These are phyloP conservation scores for Corticium candelabrum DNA, from an alignment of 37 sponge, comb jelly and placozoan genomes.

Conservation along the genomic window DNA sequence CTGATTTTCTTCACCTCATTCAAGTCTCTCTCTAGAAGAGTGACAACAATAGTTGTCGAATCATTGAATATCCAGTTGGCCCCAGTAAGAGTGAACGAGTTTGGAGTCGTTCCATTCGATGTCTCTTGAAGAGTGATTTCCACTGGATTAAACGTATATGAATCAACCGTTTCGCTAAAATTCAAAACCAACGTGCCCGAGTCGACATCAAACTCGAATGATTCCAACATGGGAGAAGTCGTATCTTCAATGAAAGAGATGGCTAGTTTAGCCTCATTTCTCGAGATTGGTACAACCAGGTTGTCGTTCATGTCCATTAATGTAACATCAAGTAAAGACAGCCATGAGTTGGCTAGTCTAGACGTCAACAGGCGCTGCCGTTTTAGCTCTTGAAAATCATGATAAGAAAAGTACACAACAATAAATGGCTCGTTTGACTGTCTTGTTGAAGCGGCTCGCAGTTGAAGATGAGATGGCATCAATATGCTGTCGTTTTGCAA, in stretches of 20 bases:
- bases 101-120: neutral
- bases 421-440: slow-evolving; percentile 37
- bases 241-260: slow-evolving; percentile 26
- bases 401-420: slow-evolving; percentile 35
- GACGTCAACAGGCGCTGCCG: slow-evolving; percentile 41
- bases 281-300: slow-evolving; percentile 11
- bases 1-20: slow-evolving; percentile 61
- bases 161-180: slow-evolving; percentile 72
- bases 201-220: slow-evolving; percentile 49
- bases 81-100: slow-evolving; percentile 35
- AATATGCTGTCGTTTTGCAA: slow-evolving; percentile 3
- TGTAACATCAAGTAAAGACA: slow-evolving; percentile 33
- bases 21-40: slow-evolving; percentile 58
- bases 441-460: neutral
- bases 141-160: slow-evolving; percentile 1
- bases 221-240: slow-evolving; percentile 51
- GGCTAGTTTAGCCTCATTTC: slow-evolving; percentile 13
- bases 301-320: slow-evolving; percentile 60
- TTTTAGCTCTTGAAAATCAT: slow-evolving; percentile 75
- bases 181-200: slow-evolving; percentile 29
- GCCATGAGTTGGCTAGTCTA: slow-evolving; percentile 41
- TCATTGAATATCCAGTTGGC: slow-evolving; percentile 33
- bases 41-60: slow-evolving; percentile 41
- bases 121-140: slow-evolving; percentile 3
- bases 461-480: neutral